phyloP scores from a whole-genome alignment of 92 coral and sea anemone genomes.

The Actinernus sp. region DNA sequence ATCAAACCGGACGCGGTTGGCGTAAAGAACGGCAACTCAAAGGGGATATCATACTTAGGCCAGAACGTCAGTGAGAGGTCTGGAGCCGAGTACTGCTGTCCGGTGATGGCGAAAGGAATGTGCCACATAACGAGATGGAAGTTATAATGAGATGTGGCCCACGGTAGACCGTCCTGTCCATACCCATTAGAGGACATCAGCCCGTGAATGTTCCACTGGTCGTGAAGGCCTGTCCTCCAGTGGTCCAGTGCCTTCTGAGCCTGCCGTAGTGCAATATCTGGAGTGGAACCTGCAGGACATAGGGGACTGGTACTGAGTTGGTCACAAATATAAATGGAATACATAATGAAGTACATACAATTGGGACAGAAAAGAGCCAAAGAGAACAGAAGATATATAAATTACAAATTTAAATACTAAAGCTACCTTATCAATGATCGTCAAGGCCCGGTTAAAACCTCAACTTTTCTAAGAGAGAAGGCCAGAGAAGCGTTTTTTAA shows the following conservation, averaged over 20 bases:
- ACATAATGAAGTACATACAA: too few relatives aligned
- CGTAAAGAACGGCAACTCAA: conserved; percentile 81
- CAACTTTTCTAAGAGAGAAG: too few relatives aligned
- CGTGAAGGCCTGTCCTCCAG: conserved; percentile 79
- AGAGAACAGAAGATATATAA: too few relatives aligned
- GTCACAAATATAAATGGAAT: not conserved
- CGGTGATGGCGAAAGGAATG: conserved; percentile 82
- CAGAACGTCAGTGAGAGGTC: conserved; percentile 73
- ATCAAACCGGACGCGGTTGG: conserved; percentile 85
- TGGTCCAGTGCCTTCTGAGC: conserved; percentile 88
- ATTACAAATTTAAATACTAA: too few relatives aligned
- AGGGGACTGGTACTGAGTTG: not conserved
- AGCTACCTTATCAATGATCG: too few relatives aligned
- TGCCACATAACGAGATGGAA: conserved; percentile 89
- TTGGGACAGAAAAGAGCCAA: too few relatives aligned
- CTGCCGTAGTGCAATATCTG: conserved; percentile 63
- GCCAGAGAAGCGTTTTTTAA: too few relatives aligned
- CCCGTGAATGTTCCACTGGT: conserved; percentile 94
- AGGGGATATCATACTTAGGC: conserved; percentile 80
- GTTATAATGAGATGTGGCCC: conserved; percentile 89
- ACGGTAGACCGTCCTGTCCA: conserved; percentile 89
- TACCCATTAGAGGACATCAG: conserved; percentile 82
- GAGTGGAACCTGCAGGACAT: conserved; percentile 57
- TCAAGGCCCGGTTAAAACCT: too few relatives aligned
- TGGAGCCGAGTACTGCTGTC: conserved; percentile 87